Evolutionary conservation across 2,888 invertebrate genomes (phyloP), one percentile per base, ranked within the genome.

Genomic region (Tachina lurida): DNA sequence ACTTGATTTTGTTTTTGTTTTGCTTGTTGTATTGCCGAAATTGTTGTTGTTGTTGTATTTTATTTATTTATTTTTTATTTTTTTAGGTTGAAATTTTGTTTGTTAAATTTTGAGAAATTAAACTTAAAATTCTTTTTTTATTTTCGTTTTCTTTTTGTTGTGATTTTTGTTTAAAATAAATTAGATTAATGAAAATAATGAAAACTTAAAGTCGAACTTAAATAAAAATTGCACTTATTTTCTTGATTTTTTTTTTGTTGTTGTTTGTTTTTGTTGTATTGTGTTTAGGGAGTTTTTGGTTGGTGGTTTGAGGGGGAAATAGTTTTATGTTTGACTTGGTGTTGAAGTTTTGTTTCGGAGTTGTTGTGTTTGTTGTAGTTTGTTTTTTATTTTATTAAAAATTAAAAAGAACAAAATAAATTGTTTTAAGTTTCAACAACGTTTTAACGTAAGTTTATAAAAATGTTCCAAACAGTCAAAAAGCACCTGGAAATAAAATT

Each of bases 381-480:
- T 88, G 84, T 87, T 86, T 84, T 86, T 58, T 74, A 68, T 76
- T 75, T 80, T 85, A 43, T 83, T 85, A 78, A 76, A 88, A 83
- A 87, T 88, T 88, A 87, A 89, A 89, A 86, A 67, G 88, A 91
- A 91, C 89, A 89, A 91, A 91, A 90, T 88, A 90, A 91, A 90
- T 90, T 89, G 90, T 90, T 90, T 90, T 91, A 91, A 91, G 90
- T 90, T 89, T 92, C 91, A 92, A 92, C 92, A 92, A 92, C 92
- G 91, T 91, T 92, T 92, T 91, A 92, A 92, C 92, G 92, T 92
- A 92, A 92, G 86, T 92, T 91, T 91, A 91, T 91, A 92, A 92
- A 92, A 92, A 92, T 92, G 92, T 92, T 92, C 92, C 92, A 92
- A 92, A 92, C 92, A 91, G 92, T 92, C 92, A 92, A 92, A 92